Base-by-base conservation (phyloP, 2,113 vertebrate genomes). In the Mirounga angustirostris region DNA sequence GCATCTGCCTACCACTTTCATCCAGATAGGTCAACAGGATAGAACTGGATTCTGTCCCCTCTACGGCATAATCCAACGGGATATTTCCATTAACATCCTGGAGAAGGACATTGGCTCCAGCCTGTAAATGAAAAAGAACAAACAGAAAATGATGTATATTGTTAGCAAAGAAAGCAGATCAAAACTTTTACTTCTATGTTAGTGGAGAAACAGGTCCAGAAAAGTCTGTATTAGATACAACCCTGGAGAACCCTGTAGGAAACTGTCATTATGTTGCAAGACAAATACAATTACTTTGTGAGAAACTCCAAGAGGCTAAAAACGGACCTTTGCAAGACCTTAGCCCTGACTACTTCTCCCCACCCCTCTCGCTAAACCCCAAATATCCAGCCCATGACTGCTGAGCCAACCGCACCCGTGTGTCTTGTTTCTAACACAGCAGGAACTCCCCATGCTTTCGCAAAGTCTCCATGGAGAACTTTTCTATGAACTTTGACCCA, bases 71-170 rank as follows among this genome's bases (percentile, higher is more conserved):
- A 98, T 99, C 99, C 97, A 99, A 98, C 0, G 99, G 98, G 93
- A 99, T 99, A 97, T 99, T 99, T 73, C 99, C 99, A 84, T 99
- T 99, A 76, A 99, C 99, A 8, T 99, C 99, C 97, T 99, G 99
- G 69, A 99, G 99, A 91, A 99, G 98, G 24, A 99, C 99, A n/a
- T 99, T 99, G 96, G 99, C 99, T 97, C 99, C 99, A 1, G 99
- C 99, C 99, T 99, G 95, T 7, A 87, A 1, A 14, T 18, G 8
- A 22, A 85, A 50, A 19, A 22, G 3, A 22, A 50, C 58, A 43
- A 24, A 40, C 16, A 21, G 5, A 26, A 40, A 7, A 30, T 46
- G 3, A 89, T 5, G 9, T 4, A 19, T 6, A 43, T 13, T 33
- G 46, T 54, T 22, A 21, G 85, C 50, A 69, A 2, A 28, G 69